Evolutionary conservation across 30 jellyfish, hydroid and myxozoan genomes (phyloP).

Genomic region (Nemopilema nomurai): DNA sequence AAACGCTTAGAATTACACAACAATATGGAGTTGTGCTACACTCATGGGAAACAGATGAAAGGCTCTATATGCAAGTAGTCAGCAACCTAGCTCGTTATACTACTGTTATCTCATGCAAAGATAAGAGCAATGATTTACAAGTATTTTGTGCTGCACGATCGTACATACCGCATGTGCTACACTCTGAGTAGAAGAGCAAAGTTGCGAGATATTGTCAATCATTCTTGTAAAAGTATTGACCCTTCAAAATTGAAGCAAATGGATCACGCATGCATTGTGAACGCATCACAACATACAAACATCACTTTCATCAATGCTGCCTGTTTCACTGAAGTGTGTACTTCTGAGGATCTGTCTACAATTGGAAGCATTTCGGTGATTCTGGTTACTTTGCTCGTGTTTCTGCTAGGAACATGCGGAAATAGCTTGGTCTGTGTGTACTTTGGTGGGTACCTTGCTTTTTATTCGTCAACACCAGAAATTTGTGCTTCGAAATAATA

Average conservation of each 20-base stretch:
- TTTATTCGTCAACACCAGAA: background rate
- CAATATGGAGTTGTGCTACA: too few species aligned
- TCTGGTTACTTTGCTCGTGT: background rate
- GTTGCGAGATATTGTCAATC: background rate
- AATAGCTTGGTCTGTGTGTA: background rate
- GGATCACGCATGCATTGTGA: background rate
- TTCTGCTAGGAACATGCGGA: background rate
- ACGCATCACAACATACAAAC: background rate
- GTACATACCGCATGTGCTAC: too few species aligned
- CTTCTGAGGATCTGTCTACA: background rate
- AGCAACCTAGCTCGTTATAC: too few species aligned
- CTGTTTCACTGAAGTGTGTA: background rate
- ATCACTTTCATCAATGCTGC: background rate
- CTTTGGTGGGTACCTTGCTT: background rate
- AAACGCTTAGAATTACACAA: too few species aligned
- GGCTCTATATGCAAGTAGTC: too few species aligned
- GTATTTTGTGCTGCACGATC: too few species aligned
- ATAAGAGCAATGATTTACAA: too few species aligned
- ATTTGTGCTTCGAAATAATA: too few species aligned
- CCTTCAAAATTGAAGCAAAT: background rate
- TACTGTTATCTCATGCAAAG: too few species aligned
- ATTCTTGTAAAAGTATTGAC: background rate
- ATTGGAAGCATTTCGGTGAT: background rate
- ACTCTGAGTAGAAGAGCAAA: too few species aligned
- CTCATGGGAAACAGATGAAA: too few species aligned